These are phyloP conservation scores for Scolopax rusticola DNA, from an alignment of 2,797 vertebrate genomes.

Conservation along the genomic window DNA sequence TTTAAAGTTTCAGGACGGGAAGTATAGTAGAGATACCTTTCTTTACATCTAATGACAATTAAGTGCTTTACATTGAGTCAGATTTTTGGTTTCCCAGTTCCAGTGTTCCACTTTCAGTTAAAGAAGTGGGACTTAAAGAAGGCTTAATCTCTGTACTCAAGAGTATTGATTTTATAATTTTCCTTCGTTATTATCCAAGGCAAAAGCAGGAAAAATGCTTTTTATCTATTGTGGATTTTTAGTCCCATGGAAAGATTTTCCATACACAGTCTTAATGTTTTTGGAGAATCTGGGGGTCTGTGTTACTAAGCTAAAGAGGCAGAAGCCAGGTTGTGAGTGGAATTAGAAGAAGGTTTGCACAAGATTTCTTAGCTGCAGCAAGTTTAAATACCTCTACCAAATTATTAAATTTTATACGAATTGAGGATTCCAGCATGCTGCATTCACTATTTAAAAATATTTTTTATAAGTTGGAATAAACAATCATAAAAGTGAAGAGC, in stretches of 20 bases:
- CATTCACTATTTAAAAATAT: background rate
- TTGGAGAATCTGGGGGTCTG: background rate
- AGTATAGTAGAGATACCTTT: conserved; percentile 36
- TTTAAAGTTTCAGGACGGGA: conserved; percentile 57
- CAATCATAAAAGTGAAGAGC: background rate
- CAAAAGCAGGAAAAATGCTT: background rate
- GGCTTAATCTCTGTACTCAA: background rate
- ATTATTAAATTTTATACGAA: background rate
- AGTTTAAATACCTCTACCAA: background rate
- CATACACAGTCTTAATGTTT: background rate
- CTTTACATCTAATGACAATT: conserved; percentile 36
- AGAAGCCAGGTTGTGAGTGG: background rate
- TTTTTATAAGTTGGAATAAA: background rate
- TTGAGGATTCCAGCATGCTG: background rate
- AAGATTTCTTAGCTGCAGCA: background rate
- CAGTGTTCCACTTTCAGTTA: conserved; percentile 6
- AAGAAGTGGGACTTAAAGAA: conserved; percentile 19
- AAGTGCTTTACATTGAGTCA: conserved; percentile 36
- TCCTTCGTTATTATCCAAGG: conserved; percentile 2
- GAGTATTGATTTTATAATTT: conserved; percentile 25
- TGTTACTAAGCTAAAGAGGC: background rate
- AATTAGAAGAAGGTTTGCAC: background rate
- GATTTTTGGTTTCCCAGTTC: conserved; percentile 35
- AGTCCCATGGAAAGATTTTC: background rate
- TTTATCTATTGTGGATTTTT: conserved; percentile 2